These are phyloP conservation scores for Rachycentron canadum DNA, from an alignment of 2,797 vertebrate genomes.

Conservation along the genomic window DNA sequence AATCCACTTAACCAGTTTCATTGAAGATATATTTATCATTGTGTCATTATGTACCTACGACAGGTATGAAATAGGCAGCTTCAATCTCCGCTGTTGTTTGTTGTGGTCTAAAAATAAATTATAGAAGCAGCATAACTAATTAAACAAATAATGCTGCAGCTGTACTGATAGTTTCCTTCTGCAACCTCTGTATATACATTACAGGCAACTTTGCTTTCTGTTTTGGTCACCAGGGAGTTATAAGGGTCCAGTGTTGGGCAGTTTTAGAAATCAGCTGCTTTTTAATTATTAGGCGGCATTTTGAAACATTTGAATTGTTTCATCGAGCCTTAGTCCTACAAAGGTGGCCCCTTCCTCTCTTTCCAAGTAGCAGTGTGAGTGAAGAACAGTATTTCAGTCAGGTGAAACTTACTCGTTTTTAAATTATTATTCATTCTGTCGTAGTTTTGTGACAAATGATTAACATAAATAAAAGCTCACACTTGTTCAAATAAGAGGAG, in stretches of 20 bases:
- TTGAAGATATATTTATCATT: background rate
- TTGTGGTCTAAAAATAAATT: background rate
- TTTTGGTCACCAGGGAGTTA: background rate
- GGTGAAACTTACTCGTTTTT: background rate
- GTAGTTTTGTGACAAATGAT: background rate
- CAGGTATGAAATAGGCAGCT: background rate
- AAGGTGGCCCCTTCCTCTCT: too few relatives aligned
- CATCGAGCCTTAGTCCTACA: too few relatives aligned
- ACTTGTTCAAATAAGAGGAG: background rate
- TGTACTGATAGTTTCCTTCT: background rate
- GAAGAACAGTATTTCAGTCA: too few relatives aligned
- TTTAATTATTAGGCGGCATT: background rate
- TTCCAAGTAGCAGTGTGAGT: too few relatives aligned
- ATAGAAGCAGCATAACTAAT: background rate
- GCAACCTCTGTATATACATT: background rate
- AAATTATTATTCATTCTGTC: background rate
- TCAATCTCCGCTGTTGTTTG: background rate
- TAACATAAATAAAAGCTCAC: background rate
- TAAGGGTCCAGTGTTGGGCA: background rate
- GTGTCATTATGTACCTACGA: background rate
- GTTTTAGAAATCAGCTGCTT: background rate
- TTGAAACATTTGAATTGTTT: too few relatives aligned
- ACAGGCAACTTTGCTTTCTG: background rate
- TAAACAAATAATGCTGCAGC: background rate
- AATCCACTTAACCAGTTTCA: background rate